A percentile compares a stretch with the other conserved stretches of the same genome.
These are phyloP conservation scores for Temnothorax ravouxi DNA, from an alignment of 2,888 invertebrate species.

Conservation along the genomic window DNA sequence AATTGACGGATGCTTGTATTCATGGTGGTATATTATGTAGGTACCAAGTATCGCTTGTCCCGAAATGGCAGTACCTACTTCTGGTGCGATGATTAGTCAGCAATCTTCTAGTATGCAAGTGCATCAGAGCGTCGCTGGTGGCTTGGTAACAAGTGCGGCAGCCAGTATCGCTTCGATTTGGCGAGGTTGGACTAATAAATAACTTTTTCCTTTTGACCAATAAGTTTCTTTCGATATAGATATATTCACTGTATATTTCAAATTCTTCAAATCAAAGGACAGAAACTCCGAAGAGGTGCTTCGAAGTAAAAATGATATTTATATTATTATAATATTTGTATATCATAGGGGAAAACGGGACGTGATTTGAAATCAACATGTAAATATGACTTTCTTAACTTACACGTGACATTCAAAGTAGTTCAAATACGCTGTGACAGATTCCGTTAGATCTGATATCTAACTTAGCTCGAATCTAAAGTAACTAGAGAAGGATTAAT, in stretches of 20 bases:
- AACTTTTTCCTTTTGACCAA: constrained; percentile 69
- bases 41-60: constrained; percentile 88
- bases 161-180: constrained; percentile 94
- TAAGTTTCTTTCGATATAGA: constrained; percentile 66
- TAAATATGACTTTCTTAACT: constrained; percentile 61
- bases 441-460: constrained; percentile 65
- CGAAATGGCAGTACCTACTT: constrained; percentile 86
- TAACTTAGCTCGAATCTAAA: constrained; percentile 59
- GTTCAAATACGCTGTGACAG: constrained; percentile 61
- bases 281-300: constrained; percentile 53
- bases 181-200: constrained; percentile 91
- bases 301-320: constrained; percentile 42
- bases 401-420: constrained; percentile 52
- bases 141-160: constrained; percentile 93
- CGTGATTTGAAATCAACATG: constrained; percentile 50
- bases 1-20: background rate
- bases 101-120: constrained; percentile 84
- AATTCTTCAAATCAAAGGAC: constrained; percentile 60
- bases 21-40: constrained; percentile 77
- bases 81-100: constrained; percentile 82
- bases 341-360: background rate
- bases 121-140: constrained; percentile 89
- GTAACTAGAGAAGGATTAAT: constrained; percentile 26
- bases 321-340: constrained; percentile 47
- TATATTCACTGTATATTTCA: constrained; percentile 38